Conservation (phyloP, 2,113 vertebrate species). For the Gymnocephalus cernua region DNA sequence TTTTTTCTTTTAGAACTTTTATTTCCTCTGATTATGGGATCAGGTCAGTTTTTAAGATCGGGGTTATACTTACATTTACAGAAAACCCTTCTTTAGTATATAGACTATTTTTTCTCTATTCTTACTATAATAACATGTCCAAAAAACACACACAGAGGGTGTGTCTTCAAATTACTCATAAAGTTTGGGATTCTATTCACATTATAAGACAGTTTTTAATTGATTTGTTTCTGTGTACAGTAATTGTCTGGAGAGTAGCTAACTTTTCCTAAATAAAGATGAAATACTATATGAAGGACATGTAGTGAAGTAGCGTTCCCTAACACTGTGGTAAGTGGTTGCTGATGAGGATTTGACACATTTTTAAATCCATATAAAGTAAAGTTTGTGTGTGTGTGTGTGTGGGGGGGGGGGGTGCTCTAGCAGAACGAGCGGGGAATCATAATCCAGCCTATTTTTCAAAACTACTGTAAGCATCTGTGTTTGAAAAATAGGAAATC, state of each 20-base stretch:
- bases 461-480: too few species aligned
- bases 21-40: not conserved
- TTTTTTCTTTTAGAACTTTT: not conserved
- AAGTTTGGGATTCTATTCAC: not conserved
- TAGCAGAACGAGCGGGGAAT: conserved; percentile 48
- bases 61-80: not conserved
- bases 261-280: not conserved
- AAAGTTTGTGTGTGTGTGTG: not conserved
- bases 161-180: not conserved
- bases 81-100: not conserved
- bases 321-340: not conserved
- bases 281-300: not conserved
- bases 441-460: too few species aligned
- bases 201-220: not conserved
- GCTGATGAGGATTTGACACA: not conserved
- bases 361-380: not conserved
- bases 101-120: not conserved
- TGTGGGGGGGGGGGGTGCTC: conserved; percentile 28
- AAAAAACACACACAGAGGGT: not conserved
- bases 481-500: too few species aligned
- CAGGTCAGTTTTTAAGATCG: not conserved
- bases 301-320: not conserved
- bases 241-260: not conserved
- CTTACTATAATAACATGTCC: not conserved
- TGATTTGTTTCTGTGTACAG: not conserved